phyloP scores from a whole-genome alignment of 1,140 invertebrate genomes.

The Drosophila cardini region DNA sequence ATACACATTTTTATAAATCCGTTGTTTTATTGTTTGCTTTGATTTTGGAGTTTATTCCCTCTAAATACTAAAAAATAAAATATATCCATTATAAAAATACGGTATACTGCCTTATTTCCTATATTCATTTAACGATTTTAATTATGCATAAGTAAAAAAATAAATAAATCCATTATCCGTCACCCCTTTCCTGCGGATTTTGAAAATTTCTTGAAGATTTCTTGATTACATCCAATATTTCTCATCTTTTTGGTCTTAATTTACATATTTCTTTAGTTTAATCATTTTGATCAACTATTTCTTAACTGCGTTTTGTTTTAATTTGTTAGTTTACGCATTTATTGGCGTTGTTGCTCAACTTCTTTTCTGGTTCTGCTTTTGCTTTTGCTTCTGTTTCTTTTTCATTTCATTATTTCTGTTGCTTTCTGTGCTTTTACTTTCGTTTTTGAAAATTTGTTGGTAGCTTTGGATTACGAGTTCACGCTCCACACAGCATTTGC shows the following conservation, averaged over 20 bases:
- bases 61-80: constrained; percentile 17
- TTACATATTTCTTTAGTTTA: background rate
- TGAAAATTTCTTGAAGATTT: background rate
- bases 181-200: background rate
- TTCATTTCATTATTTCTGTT: constrained; percentile 39
- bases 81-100: background rate
- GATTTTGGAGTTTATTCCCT: constrained; percentile 22
- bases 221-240: background rate
- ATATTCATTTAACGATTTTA: background rate
- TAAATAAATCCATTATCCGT: background rate
- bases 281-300: constrained; percentile 10
- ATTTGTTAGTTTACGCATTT: constrained; percentile 41
- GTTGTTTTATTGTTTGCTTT: background rate
- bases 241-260: background rate
- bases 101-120: background rate
- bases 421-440: constrained; percentile 72
- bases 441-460: constrained; percentile 61
- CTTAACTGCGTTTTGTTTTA: constrained; percentile 49
- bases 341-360: constrained; percentile 20
- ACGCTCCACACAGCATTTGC: constrained; percentile 54
- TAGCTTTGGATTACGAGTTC: constrained; percentile 46
- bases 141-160: constrained; percentile 6
- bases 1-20: constrained; percentile 51
- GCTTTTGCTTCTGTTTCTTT: constrained; percentile 32
- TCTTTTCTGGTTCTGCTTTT: constrained; percentile 27